Evolutionary conservation across 2,797 vertebrate genomes (phyloP).

Genomic region (Vireo griseus): DNA sequence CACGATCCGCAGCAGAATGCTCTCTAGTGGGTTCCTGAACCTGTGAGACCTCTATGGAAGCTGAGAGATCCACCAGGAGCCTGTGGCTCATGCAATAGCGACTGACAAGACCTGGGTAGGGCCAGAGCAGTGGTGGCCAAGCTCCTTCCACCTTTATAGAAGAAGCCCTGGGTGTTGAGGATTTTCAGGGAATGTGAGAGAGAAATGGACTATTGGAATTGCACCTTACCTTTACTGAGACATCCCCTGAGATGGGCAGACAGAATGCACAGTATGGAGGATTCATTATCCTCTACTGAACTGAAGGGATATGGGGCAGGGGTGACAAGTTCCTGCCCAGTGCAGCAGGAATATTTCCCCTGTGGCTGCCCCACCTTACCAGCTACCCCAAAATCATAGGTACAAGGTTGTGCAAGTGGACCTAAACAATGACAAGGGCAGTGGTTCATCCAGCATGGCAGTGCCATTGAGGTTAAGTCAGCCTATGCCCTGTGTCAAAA

Average conservation of each 20-base stretch:
- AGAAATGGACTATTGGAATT: background rate
- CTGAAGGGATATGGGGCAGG: background rate
- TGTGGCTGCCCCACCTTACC: background rate
- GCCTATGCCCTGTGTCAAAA: background rate
- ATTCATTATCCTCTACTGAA: background rate
- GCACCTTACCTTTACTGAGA: background rate
- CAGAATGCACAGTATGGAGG: background rate
- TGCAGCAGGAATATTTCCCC: background rate
- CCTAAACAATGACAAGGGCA: too few species aligned
- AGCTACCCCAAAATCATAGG: background rate
- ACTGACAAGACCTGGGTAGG: background rate
- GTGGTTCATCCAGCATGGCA: background rate
- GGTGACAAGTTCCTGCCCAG: background rate
- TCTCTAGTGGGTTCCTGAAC: background rate
- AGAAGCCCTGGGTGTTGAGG: background rate
- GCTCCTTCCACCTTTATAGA: background rate
- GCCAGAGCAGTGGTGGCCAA: background rate
- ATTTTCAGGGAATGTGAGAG: background rate
- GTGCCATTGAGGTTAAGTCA: background rate
- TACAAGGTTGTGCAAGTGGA: background rate
- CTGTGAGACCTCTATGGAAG: background rate
- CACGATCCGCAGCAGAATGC: accelerated
- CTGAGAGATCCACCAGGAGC: background rate
- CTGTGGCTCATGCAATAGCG: background rate
- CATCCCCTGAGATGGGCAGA: background rate